Conservation (phyloP, 2,797 vertebrate genomes). For the Sebastes umbrosus region DNA sequence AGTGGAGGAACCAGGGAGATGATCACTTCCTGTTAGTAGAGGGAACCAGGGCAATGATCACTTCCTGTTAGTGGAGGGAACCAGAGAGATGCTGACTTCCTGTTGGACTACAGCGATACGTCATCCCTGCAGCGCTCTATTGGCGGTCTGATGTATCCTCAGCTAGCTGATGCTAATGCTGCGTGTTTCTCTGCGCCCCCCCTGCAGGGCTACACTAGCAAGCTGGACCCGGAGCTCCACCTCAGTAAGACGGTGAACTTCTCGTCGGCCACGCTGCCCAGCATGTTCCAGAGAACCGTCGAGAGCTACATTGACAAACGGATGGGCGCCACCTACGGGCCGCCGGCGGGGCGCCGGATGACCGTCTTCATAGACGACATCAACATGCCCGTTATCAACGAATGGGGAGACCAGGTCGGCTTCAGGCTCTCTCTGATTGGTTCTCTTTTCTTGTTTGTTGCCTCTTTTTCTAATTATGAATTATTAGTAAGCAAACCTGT, state of each 20-base stretch:
- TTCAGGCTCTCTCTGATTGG: neutral
- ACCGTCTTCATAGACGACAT: conserved; percentile 89
- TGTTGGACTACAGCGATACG: too few species aligned
- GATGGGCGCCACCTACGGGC: conserved; percentile 87
- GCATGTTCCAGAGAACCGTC: conserved; percentile 76
- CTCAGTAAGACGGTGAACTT: conserved; percentile 86
- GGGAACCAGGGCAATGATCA: too few species aligned
- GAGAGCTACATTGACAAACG: conserved; percentile 89
- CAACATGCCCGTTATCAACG: conserved; percentile 90
- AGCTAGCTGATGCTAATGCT: neutral
- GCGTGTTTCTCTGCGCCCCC: neutral
- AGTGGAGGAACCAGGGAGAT: too few species aligned
- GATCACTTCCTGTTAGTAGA: too few species aligned
- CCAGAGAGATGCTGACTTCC: too few species aligned
- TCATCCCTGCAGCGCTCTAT: too few species aligned
- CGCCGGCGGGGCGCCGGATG: conserved; percentile 86
- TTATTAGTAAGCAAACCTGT: too few species aligned
- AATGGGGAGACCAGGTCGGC: conserved; percentile 89
- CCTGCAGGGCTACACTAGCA: conserved; percentile 82
- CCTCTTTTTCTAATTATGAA: neutral
- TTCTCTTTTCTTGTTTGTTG: neutral
- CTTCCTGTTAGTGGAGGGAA: too few species aligned
- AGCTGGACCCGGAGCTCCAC: conserved; percentile 83
- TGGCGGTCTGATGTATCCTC: too few species aligned
- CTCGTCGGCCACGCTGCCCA: conserved; percentile 86